Percentiles rank a stretch among this genome's conserved stretches.
Conservation (phyloP, 2,113 vertebrate species). For the Diphyllodes magnificus region DNA sequence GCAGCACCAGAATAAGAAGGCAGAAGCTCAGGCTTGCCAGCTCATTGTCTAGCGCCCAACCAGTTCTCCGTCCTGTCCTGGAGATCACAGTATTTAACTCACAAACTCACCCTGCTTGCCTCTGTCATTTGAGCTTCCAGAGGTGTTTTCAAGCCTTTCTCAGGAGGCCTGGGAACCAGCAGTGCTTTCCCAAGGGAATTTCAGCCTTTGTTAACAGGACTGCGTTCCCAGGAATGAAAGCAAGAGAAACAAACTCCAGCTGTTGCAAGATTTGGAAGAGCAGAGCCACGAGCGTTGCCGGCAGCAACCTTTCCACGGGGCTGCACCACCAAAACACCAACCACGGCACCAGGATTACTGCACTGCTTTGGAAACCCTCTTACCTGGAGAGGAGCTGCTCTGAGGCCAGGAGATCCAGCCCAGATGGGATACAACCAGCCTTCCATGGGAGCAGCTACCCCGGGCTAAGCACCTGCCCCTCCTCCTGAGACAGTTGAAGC, state of each 20-base stretch:
- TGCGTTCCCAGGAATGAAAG: not conserved
- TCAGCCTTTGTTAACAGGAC: not conserved
- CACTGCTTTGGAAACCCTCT: not conserved
- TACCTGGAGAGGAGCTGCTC: not conserved
- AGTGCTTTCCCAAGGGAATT: not conserved
- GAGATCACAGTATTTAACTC: not conserved
- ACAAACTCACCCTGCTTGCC: not conserved
- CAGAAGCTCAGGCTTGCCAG: not conserved
- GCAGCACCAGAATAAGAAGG: not conserved
- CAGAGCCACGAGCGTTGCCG: not conserved
- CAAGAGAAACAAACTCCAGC: not conserved
- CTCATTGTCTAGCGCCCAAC: not conserved
- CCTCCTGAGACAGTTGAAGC: not conserved
- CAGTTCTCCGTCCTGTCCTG: not conserved
- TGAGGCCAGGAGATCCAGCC: not conserved
- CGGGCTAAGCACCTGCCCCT: fast-evolving
- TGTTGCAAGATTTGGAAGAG: not conserved
- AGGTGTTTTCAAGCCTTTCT: not conserved
- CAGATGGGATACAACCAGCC: not conserved
- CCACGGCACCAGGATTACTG: fast-evolving
- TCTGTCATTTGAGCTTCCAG: not conserved
- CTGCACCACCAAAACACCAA: not conserved
- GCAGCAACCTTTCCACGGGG: not conserved
- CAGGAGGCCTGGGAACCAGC: not conserved
- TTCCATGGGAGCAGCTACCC: not conserved